These are phyloP conservation scores for Oreonectes daqikongensis DNA, from an alignment of 2,797 vertebrate species.

Conservation along the genomic window DNA sequence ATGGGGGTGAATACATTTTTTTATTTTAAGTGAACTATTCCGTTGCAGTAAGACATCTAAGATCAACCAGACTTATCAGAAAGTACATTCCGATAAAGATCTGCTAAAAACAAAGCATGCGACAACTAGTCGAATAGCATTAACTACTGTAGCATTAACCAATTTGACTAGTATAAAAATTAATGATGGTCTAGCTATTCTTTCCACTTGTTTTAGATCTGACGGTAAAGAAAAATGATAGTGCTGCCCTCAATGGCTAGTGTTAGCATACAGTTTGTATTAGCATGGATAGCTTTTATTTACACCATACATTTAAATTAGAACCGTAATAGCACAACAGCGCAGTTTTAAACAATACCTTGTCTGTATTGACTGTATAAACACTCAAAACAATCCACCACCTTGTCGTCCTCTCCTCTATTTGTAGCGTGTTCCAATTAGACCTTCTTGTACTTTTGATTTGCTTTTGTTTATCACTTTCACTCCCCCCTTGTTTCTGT, in stretches of 20 bases:
- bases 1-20: no score
- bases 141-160: no score
- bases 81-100: no score
- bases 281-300: background rate
- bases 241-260: background rate
- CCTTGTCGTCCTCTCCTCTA: background rate
- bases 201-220: no score
- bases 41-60: no score
- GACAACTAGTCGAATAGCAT: no score
- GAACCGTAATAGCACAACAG: background rate
- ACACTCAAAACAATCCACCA: background rate
- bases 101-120: no score
- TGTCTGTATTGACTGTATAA: background rate
- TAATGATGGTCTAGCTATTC: no score
- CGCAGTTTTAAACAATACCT: background rate
- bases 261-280: background rate
- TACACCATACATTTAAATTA: background rate
- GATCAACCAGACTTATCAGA: no score
- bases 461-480: slow-evolving; percentile 1
- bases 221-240: no score
- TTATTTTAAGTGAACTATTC: no score
- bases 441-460: background rate
- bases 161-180: no score
- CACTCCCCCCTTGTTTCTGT: slow-evolving; percentile 50
- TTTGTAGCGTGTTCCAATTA: slow-evolving; percentile 10